Conservation (phyloP, 2,113 vertebrate genomes). For the Lepus americanus region DNA sequence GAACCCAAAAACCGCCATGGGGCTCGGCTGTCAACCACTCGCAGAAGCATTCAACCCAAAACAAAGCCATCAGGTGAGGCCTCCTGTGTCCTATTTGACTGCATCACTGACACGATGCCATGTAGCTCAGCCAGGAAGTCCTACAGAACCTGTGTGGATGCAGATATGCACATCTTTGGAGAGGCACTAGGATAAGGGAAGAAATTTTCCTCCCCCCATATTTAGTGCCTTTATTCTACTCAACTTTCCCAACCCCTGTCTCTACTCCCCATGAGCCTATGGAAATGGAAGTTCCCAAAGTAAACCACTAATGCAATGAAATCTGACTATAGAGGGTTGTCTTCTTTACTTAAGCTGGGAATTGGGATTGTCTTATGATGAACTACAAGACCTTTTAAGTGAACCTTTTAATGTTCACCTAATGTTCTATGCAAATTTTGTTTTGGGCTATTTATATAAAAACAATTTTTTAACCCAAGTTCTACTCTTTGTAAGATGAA, state of each 20-base stretch:
- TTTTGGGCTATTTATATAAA: conserved; percentile 52
- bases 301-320: conserved; percentile 19
- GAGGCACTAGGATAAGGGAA: neutral
- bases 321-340: neutral
- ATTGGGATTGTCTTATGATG: neutral
- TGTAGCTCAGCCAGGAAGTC: neutral
- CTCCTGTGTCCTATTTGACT: neutral
- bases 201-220: neutral
- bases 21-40: conserved; percentile 96
- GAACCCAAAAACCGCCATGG: conserved; percentile 93
- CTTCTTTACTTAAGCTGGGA: conserved; percentile 8
- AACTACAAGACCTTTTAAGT: neutral
- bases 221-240: neutral
- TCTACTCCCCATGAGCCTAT: neutral
- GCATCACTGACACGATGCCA: neutral
- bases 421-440: neutral
- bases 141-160: neutral
- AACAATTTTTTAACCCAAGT: conserved; percentile 14
- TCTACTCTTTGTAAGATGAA: conserved; percentile 25
- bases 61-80: conserved; percentile 93
- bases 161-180: neutral
- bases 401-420: neutral
- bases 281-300: conserved; percentile 10
- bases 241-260: neutral
- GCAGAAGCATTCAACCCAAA: conserved; percentile 97